phyloP scores from a whole-genome alignment of 2,888 invertebrate species.

The Antheraea yamamai region DNA sequence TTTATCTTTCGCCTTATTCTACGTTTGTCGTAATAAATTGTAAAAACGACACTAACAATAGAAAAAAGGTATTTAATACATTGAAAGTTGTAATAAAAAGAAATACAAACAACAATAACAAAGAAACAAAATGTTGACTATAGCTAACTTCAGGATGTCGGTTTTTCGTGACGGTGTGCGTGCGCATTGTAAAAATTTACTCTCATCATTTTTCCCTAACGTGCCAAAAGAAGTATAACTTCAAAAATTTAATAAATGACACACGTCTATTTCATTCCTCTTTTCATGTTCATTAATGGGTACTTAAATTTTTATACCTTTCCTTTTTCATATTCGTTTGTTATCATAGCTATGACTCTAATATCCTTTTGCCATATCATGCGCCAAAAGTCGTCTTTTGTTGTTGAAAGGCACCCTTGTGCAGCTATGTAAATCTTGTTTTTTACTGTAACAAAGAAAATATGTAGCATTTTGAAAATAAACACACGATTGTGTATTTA shows the following conservation, averaged over 20 bases:
- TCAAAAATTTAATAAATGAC: background rate
- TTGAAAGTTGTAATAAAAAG: no score
- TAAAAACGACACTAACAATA: no score
- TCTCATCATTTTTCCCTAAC: no score
- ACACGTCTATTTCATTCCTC: background rate
- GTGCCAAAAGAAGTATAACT: no score
- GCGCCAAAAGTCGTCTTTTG: constrained; percentile 96
- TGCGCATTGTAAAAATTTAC: no score
- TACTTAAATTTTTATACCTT: constrained; percentile 75
- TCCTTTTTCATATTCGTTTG: constrained; percentile 96
- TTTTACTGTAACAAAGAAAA: constrained; percentile 50
- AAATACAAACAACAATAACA: no score
- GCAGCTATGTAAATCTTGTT: constrained; percentile 92
- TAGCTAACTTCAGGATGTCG: no score
- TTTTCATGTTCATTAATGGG: background rate
- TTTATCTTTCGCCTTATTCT: no score
- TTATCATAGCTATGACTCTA: constrained; percentile 98
- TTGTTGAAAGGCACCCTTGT: constrained; percentile 95
- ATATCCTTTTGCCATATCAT: constrained; percentile 99
- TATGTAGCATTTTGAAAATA: background rate
- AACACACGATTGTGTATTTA: background rate
- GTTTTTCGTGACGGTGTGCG: no score
- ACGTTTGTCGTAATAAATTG: no score
- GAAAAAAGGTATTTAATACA: no score
- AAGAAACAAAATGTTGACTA: no score